These are phyloP conservation scores for Diorhabda sublineata DNA, from an alignment of 1,140 invertebrate genomes.

Conservation along the genomic window DNA sequence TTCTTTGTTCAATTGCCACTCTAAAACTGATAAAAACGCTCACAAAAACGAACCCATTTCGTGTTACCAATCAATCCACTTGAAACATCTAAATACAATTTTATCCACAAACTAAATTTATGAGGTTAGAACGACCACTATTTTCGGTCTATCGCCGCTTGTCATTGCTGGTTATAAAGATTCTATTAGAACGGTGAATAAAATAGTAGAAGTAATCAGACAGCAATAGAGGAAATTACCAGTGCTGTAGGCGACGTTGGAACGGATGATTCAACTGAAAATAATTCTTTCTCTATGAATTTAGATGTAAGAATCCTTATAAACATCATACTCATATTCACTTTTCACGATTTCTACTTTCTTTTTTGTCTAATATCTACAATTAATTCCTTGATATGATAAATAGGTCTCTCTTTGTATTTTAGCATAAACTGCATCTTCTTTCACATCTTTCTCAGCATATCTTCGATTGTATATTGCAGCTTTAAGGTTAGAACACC, in stretches of 20 bases:
- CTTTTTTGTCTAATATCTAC: too few relatives aligned
- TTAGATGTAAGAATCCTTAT: too few relatives aligned
- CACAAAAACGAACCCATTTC: neutral
- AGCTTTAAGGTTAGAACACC: too few relatives aligned
- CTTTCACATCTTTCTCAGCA: too few relatives aligned
- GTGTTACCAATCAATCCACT: constrained; percentile 1
- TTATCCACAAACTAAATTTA: neutral
- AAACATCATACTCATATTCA: too few relatives aligned
- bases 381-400: too few relatives aligned
- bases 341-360: too few relatives aligned
- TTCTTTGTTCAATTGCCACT: neutral
- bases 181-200: constrained; percentile 2
- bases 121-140: neutral
- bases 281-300: too few relatives aligned
- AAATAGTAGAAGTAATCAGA: neutral
- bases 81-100: constrained; percentile 1
- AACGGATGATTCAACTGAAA: too few relatives aligned
- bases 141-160: neutral
- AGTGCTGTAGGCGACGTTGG: neutral
- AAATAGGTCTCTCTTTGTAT: too few relatives aligned
- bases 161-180: constrained; percentile 2
- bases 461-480: too few relatives aligned
- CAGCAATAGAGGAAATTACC: neutral
- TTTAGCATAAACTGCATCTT: too few relatives aligned
- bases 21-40: neutral